phyloP scores from a whole-genome alignment of 2,797 vertebrate species.

The Clarias laeviceps region DNA sequence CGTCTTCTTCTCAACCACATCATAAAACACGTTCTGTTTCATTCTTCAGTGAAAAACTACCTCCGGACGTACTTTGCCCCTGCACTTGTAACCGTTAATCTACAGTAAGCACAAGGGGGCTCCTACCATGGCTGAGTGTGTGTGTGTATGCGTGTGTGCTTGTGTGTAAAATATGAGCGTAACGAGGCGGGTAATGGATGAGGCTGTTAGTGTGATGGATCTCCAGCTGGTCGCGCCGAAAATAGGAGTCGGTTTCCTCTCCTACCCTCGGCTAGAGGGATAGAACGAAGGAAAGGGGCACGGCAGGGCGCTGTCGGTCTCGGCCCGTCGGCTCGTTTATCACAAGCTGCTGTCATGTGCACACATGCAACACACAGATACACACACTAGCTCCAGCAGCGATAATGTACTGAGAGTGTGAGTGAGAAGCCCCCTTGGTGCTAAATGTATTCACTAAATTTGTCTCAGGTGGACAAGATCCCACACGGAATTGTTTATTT shows the following conservation, averaged over 20 bases:
- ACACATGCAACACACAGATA: constrained; percentile 27
- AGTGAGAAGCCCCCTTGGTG: constrained; percentile 28
- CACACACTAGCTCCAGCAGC: constrained; percentile 25
- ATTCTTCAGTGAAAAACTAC: constrained; percentile 23
- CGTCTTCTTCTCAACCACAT: not conserved
- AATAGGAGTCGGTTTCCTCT: constrained; percentile 47
- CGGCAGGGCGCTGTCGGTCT: constrained; percentile 51
- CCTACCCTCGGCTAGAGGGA: constrained; percentile 24
- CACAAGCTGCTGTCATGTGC: constrained; percentile 47
- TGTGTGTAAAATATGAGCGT: constrained; percentile 48
- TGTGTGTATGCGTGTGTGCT: constrained; percentile 17
- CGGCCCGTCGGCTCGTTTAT: constrained; percentile 60
- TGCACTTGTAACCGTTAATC: constrained; percentile 42
- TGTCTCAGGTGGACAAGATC: constrained; percentile 22
- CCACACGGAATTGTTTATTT: constrained; percentile 36
- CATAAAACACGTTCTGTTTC: not conserved
- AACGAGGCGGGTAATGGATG: constrained; percentile 57
- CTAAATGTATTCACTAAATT: constrained; percentile 30
- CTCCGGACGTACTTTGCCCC: constrained; percentile 22
- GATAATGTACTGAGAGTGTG: constrained; percentile 15
- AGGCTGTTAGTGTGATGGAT: constrained; percentile 58
- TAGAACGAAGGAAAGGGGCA: constrained; percentile 21
- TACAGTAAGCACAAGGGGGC: constrained; percentile 22
- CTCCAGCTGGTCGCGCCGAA: constrained; percentile 44
- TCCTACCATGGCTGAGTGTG: not conserved